Conservation (phyloP, 2,888 invertebrate genomes). For the Hypomecis punctinalis region DNA sequence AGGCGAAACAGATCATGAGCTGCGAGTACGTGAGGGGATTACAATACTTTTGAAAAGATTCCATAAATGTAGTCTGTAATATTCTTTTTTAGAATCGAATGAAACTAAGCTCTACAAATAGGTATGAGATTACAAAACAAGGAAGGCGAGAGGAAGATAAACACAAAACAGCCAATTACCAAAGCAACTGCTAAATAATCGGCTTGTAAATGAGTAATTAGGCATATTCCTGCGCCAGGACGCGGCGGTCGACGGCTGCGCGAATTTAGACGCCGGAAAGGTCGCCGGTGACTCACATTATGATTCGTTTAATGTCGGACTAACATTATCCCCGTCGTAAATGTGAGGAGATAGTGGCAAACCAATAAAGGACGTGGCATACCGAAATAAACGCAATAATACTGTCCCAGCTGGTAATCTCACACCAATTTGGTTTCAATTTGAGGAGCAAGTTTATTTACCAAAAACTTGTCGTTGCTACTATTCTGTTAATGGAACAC, state of each 20-base stretch:
- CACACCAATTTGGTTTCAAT: slow-evolving; percentile 5
- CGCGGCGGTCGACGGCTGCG: slow-evolving; percentile 68
- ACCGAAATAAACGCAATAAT: not conserved
- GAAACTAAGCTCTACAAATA: not conserved
- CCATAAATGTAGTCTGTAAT: slow-evolving; percentile 15
- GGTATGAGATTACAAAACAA: slow-evolving; percentile 24
- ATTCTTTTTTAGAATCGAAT: slow-evolving; percentile 15
- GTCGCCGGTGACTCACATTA: slow-evolving; percentile 72
- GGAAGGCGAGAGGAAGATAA: slow-evolving; percentile 9
- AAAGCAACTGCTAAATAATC: slow-evolving; percentile 26
- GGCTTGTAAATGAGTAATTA: slow-evolving; percentile 55
- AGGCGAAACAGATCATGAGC: slow-evolving; percentile 13
- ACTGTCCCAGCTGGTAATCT: not conserved
- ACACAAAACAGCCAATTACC: slow-evolving; percentile 14
- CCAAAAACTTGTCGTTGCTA: not conserved
- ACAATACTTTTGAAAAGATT: not conserved
- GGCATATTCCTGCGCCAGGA: slow-evolving; percentile 48
- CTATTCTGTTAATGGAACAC: slow-evolving; percentile 1
- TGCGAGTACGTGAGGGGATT: slow-evolving; percentile 24
- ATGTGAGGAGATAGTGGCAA: slow-evolving; percentile 37
- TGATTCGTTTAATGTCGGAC: slow-evolving; percentile 47
- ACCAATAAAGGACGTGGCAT: slow-evolving; percentile 29
- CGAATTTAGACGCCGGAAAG: slow-evolving; percentile 78
- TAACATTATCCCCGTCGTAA: slow-evolving; percentile 33
- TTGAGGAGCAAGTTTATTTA: not conserved